Evolutionary conservation across 92 coral and sea anemone species (phyloP).

Genomic region (Bergia sp.): DNA sequence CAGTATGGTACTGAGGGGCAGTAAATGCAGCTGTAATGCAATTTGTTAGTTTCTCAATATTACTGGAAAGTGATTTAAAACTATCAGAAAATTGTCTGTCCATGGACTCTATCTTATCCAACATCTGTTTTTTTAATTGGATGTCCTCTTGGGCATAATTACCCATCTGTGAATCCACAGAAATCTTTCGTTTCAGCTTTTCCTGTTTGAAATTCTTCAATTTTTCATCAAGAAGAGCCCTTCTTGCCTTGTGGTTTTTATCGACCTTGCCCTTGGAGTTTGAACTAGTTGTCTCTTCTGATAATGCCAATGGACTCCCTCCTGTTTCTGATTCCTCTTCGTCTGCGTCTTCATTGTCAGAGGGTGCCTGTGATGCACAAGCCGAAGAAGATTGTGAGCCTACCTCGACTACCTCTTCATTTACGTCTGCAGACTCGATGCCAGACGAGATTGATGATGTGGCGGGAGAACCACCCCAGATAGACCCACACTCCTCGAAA

Average conservation of each 20-base stretch:
- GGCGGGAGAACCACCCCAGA: constrained; percentile 66
- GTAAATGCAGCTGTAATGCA: constrained; percentile 53
- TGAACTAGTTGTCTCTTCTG: no score
- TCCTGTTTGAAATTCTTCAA: constrained; percentile 49
- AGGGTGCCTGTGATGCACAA: constrained; percentile 24
- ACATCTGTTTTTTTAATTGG: constrained; percentile 48
- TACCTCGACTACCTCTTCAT: constrained; percentile 9
- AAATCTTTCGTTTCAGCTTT: constrained; percentile 54
- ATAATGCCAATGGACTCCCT: no score
- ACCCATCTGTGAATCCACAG: constrained; percentile 52
- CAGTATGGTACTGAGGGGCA: constrained; percentile 9
- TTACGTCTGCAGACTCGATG: constrained; percentile 6
- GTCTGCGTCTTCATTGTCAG: background rate
- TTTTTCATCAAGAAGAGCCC: constrained; percentile 49
- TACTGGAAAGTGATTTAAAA: constrained; percentile 44
- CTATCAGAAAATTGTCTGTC: constrained; percentile 39
- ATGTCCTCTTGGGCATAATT: constrained; percentile 54
- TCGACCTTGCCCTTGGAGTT: no score
- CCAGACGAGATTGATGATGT: constrained; percentile 36
- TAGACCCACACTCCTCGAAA: constrained; percentile 44
- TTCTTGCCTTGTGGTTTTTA: constrained; percentile 28
- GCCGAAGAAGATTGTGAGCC: constrained; percentile 25
- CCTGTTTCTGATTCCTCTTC: no score
- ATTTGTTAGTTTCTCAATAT: constrained; percentile 52
- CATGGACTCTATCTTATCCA: constrained; percentile 51